Percentiles rank a stretch among this genome's conserved stretches.
Evolutionary conservation across 2,888 invertebrate genomes (phyloP).

Genomic region (Octodonta nipae): DNA sequence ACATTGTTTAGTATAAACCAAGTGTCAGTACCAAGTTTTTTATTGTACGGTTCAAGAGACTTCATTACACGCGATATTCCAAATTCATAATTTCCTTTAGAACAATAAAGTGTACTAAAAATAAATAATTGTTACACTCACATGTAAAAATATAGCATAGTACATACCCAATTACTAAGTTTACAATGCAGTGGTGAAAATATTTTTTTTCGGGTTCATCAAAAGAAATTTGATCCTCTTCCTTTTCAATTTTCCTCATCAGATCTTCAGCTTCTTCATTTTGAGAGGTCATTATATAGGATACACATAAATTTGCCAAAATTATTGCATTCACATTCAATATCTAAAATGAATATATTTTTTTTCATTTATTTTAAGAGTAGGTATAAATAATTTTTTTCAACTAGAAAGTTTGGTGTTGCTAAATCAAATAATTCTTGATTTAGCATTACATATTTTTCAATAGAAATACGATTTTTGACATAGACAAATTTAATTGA

Average conservation of each 20-base stretch:
- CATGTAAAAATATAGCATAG: no score
- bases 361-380: no score
- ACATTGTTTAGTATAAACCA: constrained; percentile 97
- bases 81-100: constrained; percentile 98
- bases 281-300: constrained; percentile 97
- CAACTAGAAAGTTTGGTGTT: no score
- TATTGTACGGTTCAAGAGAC: constrained; percentile 85
- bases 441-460: no score
- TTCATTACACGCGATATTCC: constrained; percentile 95
- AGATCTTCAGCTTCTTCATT: constrained; percentile 97
- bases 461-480: no score
- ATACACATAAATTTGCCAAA: constrained; percentile 93
- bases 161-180: constrained; percentile 91
- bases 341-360: no score
- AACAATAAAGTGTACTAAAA: constrained; percentile 81
- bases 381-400: no score
- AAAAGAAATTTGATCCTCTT: constrained; percentile 84
- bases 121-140: no score
- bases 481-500: no score
- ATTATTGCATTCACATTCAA: constrained; percentile 94
- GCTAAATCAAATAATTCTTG: no score
- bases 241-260: constrained; percentile 96
- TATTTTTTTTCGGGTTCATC: constrained; percentile 88
- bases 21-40: constrained; percentile 92
- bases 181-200: constrained; percentile 94